A percentile compares a stretch with the other conserved stretches of the same genome.
phyloP scores from a whole-genome alignment of 1,140 invertebrate species.

The Lepidostoma basale region DNA sequence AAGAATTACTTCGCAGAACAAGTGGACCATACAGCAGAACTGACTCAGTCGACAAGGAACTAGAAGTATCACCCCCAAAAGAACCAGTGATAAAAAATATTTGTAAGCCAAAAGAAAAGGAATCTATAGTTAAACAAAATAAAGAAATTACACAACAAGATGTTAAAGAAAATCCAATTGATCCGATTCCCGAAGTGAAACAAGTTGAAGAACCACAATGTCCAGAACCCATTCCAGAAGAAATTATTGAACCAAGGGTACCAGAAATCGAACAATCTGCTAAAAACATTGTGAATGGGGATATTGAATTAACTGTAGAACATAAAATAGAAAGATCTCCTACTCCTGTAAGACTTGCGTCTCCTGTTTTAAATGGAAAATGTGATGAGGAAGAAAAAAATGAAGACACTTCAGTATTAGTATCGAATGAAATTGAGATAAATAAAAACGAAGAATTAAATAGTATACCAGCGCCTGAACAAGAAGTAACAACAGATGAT shows the following conservation, averaged over 20 bases:
- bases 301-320: no score
- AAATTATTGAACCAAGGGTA: no score
- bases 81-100: background rate
- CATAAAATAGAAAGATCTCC: background rate
- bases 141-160: background rate
- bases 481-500: no score
- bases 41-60: slow-evolving; percentile 31
- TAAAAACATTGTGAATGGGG: no score
- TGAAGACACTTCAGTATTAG: no score
- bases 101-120: background rate
- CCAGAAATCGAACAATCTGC: no score
- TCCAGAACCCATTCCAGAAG: no score
- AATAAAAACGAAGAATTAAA: background rate
- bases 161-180: background rate
- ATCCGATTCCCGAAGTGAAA: background rate
- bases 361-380: background rate
- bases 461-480: no score
- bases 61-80: background rate
- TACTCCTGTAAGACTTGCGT: background rate
- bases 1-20: slow-evolving; percentile 54
- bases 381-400: background rate
- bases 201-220: no score
- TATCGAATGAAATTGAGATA: no score
- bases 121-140: background rate
- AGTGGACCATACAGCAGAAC: slow-evolving; percentile 50